Conservation (phyloP, 2,797 vertebrate species). For the Gadopsis marmoratus region DNA sequence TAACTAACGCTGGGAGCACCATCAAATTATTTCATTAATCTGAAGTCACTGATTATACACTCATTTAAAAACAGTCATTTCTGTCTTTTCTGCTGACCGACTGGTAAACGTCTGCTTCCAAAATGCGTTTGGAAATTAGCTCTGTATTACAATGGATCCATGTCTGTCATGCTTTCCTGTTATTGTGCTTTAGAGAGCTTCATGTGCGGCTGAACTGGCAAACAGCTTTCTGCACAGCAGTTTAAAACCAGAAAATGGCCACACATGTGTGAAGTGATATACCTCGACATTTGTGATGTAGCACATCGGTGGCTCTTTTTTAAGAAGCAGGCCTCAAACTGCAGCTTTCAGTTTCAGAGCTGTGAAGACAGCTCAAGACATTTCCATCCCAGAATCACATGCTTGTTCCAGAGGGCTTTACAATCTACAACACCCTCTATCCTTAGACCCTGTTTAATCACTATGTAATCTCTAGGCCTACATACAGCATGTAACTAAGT, state of each 20-base stretch:
- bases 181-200: neutral
- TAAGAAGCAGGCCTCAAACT: neutral
- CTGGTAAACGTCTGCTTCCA: neutral
- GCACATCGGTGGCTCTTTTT: neutral
- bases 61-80: neutral
- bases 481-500: neutral
- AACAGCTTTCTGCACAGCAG: neutral
- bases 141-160: neutral
- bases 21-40: neutral
- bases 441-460: neutral
- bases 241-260: neutral
- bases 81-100: neutral
- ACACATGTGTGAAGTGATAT: neutral
- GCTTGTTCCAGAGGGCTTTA: neutral
- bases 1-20: neutral
- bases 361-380: neutral
- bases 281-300: neutral
- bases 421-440: conserved; percentile 5
- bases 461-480: neutral
- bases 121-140: neutral
- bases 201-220: neutral
- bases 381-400: neutral
- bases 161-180: neutral
- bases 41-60: neutral
- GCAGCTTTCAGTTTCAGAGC: neutral